Conservation (phyloP, 2,797 vertebrate genomes). For the Urosaurus nigricauda region DNA sequence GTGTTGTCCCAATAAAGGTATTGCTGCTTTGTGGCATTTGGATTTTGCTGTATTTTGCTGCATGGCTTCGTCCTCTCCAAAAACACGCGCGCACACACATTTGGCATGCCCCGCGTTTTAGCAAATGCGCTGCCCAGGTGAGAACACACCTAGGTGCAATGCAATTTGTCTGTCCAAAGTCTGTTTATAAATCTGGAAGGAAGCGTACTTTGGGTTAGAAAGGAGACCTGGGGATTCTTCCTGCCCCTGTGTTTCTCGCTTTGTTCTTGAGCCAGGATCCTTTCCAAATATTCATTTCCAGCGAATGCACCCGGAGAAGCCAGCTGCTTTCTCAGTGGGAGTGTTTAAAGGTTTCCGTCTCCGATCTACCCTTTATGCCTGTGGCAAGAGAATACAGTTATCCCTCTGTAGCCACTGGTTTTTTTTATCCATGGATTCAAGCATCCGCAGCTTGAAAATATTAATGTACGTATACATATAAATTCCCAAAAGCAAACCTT, state of each 20-base stretch:
- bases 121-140: not conserved
- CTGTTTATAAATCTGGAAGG: accelerated
- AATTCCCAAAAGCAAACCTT: too few species aligned
- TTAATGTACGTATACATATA: too few species aligned
- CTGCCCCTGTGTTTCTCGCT: not conserved
- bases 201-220: not conserved
- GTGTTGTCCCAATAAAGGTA: too few species aligned
- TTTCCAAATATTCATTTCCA: slow-evolving; percentile 1
- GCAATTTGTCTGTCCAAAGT: accelerated
- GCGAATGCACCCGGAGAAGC: slow-evolving; percentile 18
- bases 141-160: not conserved
- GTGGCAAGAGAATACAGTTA: too few species aligned
- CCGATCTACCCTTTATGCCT: too few species aligned
- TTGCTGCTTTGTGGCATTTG: too few species aligned
- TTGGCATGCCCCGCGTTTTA: not conserved
- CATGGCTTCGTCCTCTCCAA: not conserved
- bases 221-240: not conserved
- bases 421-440: too few species aligned
- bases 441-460: too few species aligned
- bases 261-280: slow-evolving; percentile 31
- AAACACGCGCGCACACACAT: too few species aligned
- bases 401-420: too few species aligned
- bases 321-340: not conserved
- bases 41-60: not conserved
- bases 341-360: not conserved